Percentiles rank a stretch among this genome's conserved stretches.
Evolutionary conservation across 2,113 vertebrate genomes (phyloP).

Genomic region (Reinhardtius hippoglossoides): DNA sequence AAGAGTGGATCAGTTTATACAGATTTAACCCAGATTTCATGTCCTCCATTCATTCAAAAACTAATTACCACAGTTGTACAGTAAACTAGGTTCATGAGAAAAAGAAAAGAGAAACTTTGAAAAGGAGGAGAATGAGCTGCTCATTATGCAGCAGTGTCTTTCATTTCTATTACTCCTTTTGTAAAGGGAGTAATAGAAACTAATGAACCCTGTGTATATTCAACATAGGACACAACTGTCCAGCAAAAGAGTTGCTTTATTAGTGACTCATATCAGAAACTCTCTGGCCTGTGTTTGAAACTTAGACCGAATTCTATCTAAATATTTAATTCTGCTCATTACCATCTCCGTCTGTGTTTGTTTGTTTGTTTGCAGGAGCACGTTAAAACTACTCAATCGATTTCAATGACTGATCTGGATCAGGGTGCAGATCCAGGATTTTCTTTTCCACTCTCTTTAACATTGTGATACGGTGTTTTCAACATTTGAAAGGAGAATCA

Average conservation of each 20-base stretch:
- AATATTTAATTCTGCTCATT: background rate
- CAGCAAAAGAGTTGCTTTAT: too few relatives aligned
- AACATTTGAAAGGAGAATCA: too few relatives aligned
- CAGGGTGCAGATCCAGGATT: too few relatives aligned
- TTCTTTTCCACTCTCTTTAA: too few relatives aligned
- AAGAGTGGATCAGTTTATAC: background rate
- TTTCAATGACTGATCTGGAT: too few relatives aligned
- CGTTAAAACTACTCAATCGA: too few relatives aligned
- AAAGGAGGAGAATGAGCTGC: background rate
- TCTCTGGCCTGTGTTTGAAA: background rate
- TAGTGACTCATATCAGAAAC: background rate
- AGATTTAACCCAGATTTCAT: background rate
- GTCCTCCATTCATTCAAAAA: background rate
- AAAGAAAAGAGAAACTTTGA: background rate
- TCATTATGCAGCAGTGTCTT: conserved; percentile 11
- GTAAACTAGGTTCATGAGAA: background rate
- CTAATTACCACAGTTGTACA: background rate
- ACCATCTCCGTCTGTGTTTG: too few relatives aligned
- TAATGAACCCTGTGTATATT: background rate
- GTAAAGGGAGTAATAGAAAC: background rate
- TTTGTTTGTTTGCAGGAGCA: too few relatives aligned
- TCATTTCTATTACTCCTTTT: background rate
- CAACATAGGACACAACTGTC: background rate
- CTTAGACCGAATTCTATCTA: background rate
- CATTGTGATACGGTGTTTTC: too few relatives aligned